A percentile compares a stretch with the other conserved stretches of the same genome.
Conservation (phyloP, 2,113 vertebrate species). For the Campylomormyrus tamandua region DNA sequence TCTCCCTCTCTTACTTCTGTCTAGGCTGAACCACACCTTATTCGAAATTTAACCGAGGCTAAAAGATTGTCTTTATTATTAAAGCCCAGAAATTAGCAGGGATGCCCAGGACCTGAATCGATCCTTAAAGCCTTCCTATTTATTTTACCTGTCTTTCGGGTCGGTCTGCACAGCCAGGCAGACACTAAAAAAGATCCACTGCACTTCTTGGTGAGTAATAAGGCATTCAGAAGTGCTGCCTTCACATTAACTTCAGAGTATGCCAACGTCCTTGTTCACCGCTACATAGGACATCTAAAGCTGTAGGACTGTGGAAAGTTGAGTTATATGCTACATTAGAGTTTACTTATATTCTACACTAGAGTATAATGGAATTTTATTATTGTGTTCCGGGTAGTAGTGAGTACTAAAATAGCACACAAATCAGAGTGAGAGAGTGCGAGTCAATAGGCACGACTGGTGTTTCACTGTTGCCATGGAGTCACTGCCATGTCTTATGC, state of each 20-base stretch:
- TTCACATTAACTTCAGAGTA: background rate
- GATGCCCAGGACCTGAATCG: background rate
- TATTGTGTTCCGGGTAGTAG: background rate
- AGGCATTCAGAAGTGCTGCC: background rate
- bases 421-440: background rate
- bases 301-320: background rate
- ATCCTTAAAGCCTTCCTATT: background rate
- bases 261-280: background rate
- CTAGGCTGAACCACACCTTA: background rate
- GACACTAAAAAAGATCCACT: background rate
- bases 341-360: background rate
- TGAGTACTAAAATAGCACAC: constrained; percentile 1
- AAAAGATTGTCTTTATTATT: background rate
- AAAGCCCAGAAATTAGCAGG: background rate
- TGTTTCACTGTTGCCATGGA: constrained; percentile 14
- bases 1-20: background rate
- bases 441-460: background rate
- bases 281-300: background rate
- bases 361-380: background rate
- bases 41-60: background rate
- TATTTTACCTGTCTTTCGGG: background rate
- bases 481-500: background rate
- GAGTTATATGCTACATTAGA: background rate
- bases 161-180: background rate
- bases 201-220: background rate